Base-by-base conservation (phyloP, 2,797 vertebrate species). In the Cynodonichthys magdalenae region DNA sequence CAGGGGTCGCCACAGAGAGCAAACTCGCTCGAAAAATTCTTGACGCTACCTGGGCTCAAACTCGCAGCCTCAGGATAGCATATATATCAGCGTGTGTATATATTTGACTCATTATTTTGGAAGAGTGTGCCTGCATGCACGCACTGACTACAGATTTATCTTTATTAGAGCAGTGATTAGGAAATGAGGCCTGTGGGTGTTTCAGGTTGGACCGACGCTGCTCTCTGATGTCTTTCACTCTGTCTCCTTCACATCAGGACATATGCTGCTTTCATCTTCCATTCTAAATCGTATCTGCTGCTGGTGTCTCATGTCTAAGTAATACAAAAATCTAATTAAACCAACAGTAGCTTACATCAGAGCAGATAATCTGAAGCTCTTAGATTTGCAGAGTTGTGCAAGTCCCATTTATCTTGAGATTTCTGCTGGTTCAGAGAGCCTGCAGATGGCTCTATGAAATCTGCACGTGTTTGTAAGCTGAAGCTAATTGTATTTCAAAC, bases 151-250 rank as follows among this genome's bases (percentile, higher is more conserved):
- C 54, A 75, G 55, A 72, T 89, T 80, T 53, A 65, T 85, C 74
- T 80, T 83, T 79, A 82, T 89, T 86, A 82, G 52, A 28, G 3
- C 47, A 56, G 61, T 76, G 75, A 84, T 83, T 73, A 74, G 85
- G 72, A 85, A 82, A 88, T 78, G 64, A 84, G 71, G 54, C 84
- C 67, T 67, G 66, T 49, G 68, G 79, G 15, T 79, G 74, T 82
- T 79, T 68, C 80, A 75, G 60, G 52, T 77, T 52, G 59, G 59
- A 63, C 52, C 49, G 53, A 66, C 39, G 44, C 63, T 77, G 64
- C 62, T 68, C 74, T 81, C 69, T 77, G 75, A 81, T 80, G 69
- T 74, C 19, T 59, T 59, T 70, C 55, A 63, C 50, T 76, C 59
- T 41, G 52, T 74, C 73, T 80, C 59, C 75, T 80, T 82, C 63